Evolutionary conservation across 2,113 vertebrate species (phyloP), one percentile per base, ranked within the genome.

Genomic region (Neolamprologus sp.): DNA sequence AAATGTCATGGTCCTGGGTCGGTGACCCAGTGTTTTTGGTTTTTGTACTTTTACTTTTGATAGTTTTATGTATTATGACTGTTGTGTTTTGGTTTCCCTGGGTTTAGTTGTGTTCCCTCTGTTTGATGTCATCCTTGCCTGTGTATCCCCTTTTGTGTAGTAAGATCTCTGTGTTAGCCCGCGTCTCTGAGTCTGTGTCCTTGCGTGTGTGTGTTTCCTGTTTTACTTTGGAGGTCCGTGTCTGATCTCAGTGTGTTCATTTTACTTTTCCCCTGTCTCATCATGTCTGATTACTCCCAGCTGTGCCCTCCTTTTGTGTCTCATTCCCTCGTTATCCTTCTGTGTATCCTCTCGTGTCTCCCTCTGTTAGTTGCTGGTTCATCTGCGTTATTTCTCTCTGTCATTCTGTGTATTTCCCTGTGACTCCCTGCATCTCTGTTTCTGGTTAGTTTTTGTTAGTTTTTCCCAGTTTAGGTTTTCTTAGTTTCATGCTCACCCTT

Each of bases 301-400:
- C 54, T 57, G 21, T 57, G 21, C 54, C 23, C 54, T 57, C 21
- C 54, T 57, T 57, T 57, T 57, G 3, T 57, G 12, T 57, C 21
- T 57, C 12, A 57, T 57, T 57, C 54, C 21, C 54, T 57, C 21
- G 21, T 57, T 8, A 57, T 57, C 12, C 21, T 57, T 55, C 54
- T 55, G 7, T 57, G 21, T 57, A 57, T 57, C 21, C 21, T 23
- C 54, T 57, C 54, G 23, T 57, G 54, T 57, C 21, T 7, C 13
- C 21, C 12, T 14, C 12, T 57, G 54, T 57, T 57, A 26, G 54
- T 57, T 57, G 54, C 21, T 26, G 54, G 54, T 26, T 57, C 0
- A 1, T 26, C 54, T 55, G 21, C 0, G 3, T 57, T 57, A 14
- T 23, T 7, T 21, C 54, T 7, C 7, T 3, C 21, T 0, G 7